Evolutionary conservation across 2,113 vertebrate species (phyloP).

Genomic region (Smithornis capensis): DNA sequence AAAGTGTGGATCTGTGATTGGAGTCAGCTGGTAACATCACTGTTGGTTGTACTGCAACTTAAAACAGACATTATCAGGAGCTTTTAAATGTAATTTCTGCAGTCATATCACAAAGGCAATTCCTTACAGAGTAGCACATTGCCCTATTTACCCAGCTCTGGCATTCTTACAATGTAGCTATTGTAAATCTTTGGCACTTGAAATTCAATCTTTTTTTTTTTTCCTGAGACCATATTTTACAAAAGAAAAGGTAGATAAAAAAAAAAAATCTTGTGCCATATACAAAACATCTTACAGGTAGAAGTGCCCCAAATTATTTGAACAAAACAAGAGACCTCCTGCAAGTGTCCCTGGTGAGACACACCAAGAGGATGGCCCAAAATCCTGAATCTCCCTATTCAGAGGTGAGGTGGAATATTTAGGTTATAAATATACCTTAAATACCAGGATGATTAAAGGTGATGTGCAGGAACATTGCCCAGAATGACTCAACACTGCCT

Average conservation of each 20-base stretch:
- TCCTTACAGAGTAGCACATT: neutral
- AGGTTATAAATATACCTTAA: neutral
- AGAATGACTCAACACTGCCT: neutral
- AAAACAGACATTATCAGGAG: neutral
- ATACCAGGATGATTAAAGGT: neutral
- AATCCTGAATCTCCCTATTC: neutral
- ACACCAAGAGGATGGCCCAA: neutral
- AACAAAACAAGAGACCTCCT: neutral
- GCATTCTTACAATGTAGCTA: neutral
- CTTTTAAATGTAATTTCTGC: constrained; percentile 22
- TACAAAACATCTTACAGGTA: neutral
- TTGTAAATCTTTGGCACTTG: neutral
- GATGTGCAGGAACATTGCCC: neutral
- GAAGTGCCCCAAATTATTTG: neutral
- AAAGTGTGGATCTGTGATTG: neutral
- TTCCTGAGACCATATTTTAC: too few relatives aligned
- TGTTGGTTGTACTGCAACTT: neutral
- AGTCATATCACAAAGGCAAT: neutral
- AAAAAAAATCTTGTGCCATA: neutral
- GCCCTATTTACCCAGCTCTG: neutral
- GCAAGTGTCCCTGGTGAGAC: neutral
- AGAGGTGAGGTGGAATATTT: neutral
- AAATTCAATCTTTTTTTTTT: neutral
- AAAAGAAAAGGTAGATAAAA: neutral
- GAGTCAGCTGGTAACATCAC: neutral